Evolutionary conservation across 2,888 invertebrate genomes (phyloP), one percentile per base, ranked within the genome.

Genomic region (Trichogramma evanescens): DNA sequence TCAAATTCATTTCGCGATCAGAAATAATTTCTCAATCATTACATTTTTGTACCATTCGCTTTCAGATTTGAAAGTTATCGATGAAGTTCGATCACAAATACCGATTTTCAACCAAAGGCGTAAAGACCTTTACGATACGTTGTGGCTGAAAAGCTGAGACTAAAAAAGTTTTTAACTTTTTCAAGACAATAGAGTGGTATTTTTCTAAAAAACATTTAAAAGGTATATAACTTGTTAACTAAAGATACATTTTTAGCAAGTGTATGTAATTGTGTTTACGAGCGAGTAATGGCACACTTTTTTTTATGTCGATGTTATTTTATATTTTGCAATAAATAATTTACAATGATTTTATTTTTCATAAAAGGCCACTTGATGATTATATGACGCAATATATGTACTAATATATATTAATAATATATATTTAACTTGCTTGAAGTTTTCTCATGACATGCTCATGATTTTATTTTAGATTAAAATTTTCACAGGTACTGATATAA

Each of bases 11-110:
- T 26, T 6, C 9, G 39, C 26, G 41, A 49, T 6, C 13, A 26
- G 1, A 9, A 13, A 39, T 4, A 26, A 7, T 58, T 54, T 6
- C 2, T 13, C 4, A 58, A 40, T 39, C 10, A 7, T 50, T 54
- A 7, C 58, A n/a, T 13, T 56, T 1, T 51, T n/a, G 38, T 8
- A 49, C 41, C 51, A 50, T 13, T 68, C 61, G 62, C 60, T 82
- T 82, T 44, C 77, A 90, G 93, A 95, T 82, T 78, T 91, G 66
- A 80, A 80, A 4, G 77, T 84, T 59, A 84, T 91, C 49, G 84
- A 89, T 51, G 86, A 91, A 73, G 89, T 93, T 0, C 82, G 95
- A 55, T 82, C 84, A 63, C 92, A 93, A 78, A 93, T 96, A 74
- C 95, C 96, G 0, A 83, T 91, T 13, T 84, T 83, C 46, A 74